A percentile compares a stretch with the other conserved stretches of the same genome.
Conservation (phyloP, 2,797 vertebrate species). For the Allenopithecus nigroviridis region DNA sequence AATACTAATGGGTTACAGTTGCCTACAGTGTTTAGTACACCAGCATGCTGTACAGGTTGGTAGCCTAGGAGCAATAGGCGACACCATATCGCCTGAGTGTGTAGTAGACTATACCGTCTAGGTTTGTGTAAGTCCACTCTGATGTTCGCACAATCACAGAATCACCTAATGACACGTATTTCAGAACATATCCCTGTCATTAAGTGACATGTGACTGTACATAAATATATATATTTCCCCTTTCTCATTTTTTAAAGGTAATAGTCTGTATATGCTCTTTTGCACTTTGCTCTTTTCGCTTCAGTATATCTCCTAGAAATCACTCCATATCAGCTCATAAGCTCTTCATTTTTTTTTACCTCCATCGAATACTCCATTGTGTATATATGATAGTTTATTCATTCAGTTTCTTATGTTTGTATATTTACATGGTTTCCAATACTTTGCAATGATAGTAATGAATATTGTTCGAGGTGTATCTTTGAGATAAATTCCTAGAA, state of each 20-base stretch:
- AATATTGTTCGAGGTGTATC: background rate
- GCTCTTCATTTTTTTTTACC: background rate
- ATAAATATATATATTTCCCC: background rate
- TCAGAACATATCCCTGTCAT: background rate
- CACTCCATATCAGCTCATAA: background rate
- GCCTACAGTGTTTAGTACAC: background rate
- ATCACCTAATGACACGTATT: background rate
- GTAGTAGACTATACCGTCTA: background rate
- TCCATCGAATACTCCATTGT: background rate
- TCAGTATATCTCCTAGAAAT: background rate
- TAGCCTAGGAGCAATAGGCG: background rate
- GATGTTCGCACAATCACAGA: background rate
- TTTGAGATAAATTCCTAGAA: constrained; percentile 27
- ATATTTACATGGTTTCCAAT: background rate
- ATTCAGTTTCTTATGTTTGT: background rate
- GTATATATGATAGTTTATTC: background rate
- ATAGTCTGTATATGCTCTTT: background rate
- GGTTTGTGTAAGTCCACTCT: background rate
- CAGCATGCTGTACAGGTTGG: background rate
- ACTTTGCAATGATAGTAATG: background rate
- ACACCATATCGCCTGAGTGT: background rate
- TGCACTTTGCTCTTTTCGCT: background rate
- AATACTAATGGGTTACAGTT: background rate
- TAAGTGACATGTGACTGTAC: background rate
- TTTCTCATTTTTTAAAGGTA: background rate